phyloP scores from a whole-genome alignment of 2,888 invertebrate genomes.

The Hipparchia semele region DNA sequence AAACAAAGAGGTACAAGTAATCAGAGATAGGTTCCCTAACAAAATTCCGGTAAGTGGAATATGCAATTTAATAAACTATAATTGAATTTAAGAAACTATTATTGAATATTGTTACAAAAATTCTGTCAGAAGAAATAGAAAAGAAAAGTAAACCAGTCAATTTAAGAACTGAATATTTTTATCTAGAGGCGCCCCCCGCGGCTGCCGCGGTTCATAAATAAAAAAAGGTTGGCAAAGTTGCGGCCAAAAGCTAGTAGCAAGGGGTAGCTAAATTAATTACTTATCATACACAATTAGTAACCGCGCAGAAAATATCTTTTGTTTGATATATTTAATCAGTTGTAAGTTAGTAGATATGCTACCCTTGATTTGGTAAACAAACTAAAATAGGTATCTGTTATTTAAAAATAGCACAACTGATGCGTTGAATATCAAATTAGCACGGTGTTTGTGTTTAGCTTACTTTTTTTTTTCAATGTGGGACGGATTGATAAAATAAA shows the following conservation, averaged over 20 bases:
- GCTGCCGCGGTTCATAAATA: no score
- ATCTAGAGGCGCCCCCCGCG: no score
- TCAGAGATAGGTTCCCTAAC: constrained; percentile 89
- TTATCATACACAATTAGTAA: not conserved
- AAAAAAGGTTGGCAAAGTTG: no score
- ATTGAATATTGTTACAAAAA: no score
- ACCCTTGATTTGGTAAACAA: constrained; percentile 10
- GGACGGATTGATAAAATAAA: no score
- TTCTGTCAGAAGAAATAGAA: no score
- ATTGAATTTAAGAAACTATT: not conserved
- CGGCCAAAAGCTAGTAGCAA: not conserved
- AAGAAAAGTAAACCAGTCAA: no score
- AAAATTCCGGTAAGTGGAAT: constrained; percentile 87
- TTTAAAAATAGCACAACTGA: constrained; percentile 1
- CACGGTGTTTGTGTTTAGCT: not conserved
- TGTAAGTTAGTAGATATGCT: not conserved
- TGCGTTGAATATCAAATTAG: not conserved
- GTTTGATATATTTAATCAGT: constrained; percentile 3
- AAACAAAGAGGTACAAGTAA: constrained; percentile 86
- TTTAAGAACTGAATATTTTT: no score
- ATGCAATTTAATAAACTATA: not conserved
- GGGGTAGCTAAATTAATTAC: not conserved
- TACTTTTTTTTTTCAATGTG: no score
- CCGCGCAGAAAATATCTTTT: constrained; percentile 5
- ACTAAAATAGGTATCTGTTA: not conserved